These are phyloP conservation scores for Falcaria lacertinaria DNA, from an alignment of 2,888 invertebrate species.

Conservation along the genomic window DNA sequence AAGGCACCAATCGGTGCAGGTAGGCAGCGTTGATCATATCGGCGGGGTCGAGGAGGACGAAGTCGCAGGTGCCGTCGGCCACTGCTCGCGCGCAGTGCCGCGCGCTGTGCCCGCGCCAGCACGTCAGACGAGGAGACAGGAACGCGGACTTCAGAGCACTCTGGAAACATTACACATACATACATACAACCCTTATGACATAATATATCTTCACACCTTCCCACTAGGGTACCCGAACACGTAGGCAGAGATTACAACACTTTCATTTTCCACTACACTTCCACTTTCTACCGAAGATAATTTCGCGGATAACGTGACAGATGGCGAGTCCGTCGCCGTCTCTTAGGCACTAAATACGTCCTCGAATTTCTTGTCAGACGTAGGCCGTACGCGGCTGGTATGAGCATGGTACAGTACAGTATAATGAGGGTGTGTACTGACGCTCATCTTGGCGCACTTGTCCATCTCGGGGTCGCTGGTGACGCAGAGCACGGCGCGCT, in stretches of 20 bases:
- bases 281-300: no score
- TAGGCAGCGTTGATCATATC: conserved; percentile 84
- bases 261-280: no score
- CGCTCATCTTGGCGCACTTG: conserved; percentile 95
- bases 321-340: no score
- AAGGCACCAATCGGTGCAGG: conserved; percentile 61
- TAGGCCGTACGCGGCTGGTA: no score
- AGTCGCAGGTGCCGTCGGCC: conserved; percentile 86
- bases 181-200: no score
- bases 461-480: conserved; percentile 94
- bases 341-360: no score
- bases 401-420: neutral
- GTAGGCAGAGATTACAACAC: no score
- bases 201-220: no score
- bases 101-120: conserved; percentile 90
- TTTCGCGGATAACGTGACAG: no score
- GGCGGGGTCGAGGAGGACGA: conserved; percentile 94
- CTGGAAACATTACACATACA: conserved; percentile 56
- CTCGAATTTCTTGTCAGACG: no score
- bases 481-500: conserved; percentile 92
- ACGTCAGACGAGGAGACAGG: conserved; percentile 89
- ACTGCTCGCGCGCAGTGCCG: conserved; percentile 90
- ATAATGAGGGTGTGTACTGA: conserved; percentile 48
- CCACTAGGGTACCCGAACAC: no score
- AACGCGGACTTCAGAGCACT: conserved; percentile 92